phyloP scores from a whole-genome alignment of 2,797 vertebrate genomes.

The Erpetoichthys calabaricus region DNA sequence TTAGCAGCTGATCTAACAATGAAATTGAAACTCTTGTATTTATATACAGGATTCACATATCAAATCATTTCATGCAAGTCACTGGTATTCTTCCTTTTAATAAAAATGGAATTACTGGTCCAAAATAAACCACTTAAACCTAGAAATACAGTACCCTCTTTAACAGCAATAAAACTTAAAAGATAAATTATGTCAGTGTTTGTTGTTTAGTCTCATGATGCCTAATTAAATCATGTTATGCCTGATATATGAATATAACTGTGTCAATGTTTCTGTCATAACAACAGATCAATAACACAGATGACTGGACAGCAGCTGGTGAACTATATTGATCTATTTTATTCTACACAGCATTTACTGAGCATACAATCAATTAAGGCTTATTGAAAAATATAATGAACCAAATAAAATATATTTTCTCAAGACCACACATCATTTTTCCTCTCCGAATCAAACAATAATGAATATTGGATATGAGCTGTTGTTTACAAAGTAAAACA shows the following conservation, averaged over 20 bases:
- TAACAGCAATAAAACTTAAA: constrained; percentile 2
- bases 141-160: neutral
- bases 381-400: neutral
- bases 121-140: too few species aligned
- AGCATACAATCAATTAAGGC: neutral
- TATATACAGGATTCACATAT: too few species aligned
- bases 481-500: too few species aligned
- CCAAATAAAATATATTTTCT: neutral
- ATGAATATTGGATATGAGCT: too few species aligned
- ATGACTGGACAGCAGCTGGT: neutral
- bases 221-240: constrained; percentile 5
- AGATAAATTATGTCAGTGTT: constrained; percentile 5
- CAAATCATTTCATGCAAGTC: too few species aligned
- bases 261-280: constrained; percentile 1
- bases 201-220: constrained; percentile 1
- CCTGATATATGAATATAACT: constrained; percentile 3
- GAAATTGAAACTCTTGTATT: too few species aligned
- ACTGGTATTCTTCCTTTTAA: too few species aligned
- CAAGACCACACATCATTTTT: too few species aligned
- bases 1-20: too few species aligned
- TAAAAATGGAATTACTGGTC: too few species aligned
- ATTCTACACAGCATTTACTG: neutral
- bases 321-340: neutral
- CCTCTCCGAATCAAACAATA: too few species aligned
- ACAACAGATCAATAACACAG: constrained; percentile 3